Conservation (phyloP, 2,888 invertebrate genomes). For the Andrena bicolor region DNA sequence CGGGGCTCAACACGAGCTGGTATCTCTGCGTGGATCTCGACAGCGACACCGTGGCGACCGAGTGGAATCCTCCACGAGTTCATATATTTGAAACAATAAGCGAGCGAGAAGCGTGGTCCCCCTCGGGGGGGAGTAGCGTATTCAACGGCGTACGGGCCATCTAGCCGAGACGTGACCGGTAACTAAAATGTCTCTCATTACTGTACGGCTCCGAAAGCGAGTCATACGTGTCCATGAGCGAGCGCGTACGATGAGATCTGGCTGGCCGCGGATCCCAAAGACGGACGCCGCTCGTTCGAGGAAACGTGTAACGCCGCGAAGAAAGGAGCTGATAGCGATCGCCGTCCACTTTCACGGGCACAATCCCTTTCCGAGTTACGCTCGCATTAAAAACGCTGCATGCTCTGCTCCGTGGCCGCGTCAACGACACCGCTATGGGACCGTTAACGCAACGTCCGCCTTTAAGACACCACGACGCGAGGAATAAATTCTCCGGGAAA, state of each 20-base stretch:
- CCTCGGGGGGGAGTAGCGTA: slow-evolving; percentile 58
- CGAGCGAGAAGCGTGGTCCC: slow-evolving; percentile 57
- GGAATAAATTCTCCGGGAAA: not conserved
- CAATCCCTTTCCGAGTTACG: slow-evolving; percentile 42
- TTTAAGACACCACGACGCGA: not conserved
- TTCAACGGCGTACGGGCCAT: slow-evolving; percentile 66
- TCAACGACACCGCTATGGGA: slow-evolving; percentile 44
- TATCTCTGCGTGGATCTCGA: slow-evolving; percentile 33
- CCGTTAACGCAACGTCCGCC: slow-evolving; percentile 18
- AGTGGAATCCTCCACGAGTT: slow-evolving; percentile 33
- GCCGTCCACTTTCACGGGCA: slow-evolving; percentile 54
- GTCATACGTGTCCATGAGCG: slow-evolving; percentile 66
- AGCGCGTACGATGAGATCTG: slow-evolving; percentile 58
- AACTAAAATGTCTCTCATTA: slow-evolving; percentile 73
- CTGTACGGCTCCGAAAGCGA: slow-evolving; percentile 58
- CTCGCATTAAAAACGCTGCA: slow-evolving; percentile 39
- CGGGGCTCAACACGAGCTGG: not conserved
- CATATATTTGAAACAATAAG: slow-evolving; percentile 54
- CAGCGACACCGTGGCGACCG: slow-evolving; percentile 4
- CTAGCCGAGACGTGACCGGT: slow-evolving; percentile 73
- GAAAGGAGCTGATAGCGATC: slow-evolving; percentile 57
- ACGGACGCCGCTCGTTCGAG: slow-evolving; percentile 38
- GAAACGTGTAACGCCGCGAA: slow-evolving; percentile 46
- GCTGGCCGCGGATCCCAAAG: slow-evolving; percentile 18
- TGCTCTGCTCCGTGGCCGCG: slow-evolving; percentile 35